A percentile compares a stretch with the other conserved stretches of the same genome.
phyloP scores from a whole-genome alignment of 2,113 vertebrate species.

The Alectura lathami region DNA sequence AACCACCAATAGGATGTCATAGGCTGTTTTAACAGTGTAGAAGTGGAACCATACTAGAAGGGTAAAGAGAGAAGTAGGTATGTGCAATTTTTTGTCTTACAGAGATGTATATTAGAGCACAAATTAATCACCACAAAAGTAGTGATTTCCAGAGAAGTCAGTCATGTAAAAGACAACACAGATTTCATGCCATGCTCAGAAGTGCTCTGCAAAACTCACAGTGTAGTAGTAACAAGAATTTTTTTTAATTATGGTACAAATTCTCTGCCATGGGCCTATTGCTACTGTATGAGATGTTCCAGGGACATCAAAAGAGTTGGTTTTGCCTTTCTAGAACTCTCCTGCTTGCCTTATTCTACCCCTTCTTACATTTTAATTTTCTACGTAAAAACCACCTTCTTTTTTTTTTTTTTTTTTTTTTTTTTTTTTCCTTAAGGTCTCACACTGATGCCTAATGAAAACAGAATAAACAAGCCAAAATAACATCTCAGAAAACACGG shows the following conservation, averaged over 20 bases:
- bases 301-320: not conserved
- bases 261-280: not conserved
- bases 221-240: not conserved
- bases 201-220: not conserved
- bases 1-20: not conserved
- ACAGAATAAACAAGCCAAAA: not conserved
- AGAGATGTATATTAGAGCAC: not conserved
- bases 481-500: not conserved
- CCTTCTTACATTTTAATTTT: not conserved
- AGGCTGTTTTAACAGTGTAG: slow-evolving; percentile 50
- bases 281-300: not conserved
- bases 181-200: not conserved
- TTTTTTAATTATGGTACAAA: not conserved
- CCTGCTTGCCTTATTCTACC: not conserved
- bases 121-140: not conserved
- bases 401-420: not conserved
- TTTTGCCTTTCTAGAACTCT: not conserved
- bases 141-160: slow-evolving; percentile 19
- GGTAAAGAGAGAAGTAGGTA: not conserved
- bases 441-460: not conserved
- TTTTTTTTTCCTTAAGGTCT: not conserved
- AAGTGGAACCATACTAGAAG: slow-evolving; percentile 19
- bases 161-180: not conserved
- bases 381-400: not conserved
- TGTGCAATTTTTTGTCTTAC: slow-evolving; percentile 19